These are phyloP conservation scores for Corythaeola cristata DNA, from an alignment of 2,113 vertebrate species.

Conservation along the genomic window DNA sequence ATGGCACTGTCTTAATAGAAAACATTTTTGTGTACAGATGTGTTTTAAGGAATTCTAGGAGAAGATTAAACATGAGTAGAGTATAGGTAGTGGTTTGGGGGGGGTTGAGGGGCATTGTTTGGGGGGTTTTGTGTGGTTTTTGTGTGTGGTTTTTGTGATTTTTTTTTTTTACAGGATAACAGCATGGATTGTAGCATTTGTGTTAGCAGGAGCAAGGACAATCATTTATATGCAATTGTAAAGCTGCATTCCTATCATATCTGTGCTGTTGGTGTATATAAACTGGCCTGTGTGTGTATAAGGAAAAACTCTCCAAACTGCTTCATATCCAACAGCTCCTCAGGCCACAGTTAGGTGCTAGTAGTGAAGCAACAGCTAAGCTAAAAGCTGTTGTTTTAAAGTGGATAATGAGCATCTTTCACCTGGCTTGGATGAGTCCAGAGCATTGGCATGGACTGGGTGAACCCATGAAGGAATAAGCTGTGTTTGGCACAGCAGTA, in stretches of 20 bases:
- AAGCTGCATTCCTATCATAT: not conserved
- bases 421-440: not conserved
- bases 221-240: not conserved
- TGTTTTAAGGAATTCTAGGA: not conserved
- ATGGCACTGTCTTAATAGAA: not conserved
- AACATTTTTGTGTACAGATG: not conserved
- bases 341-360: not conserved
- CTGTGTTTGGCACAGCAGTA: not conserved
- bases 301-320: not conserved
- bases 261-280: not conserved
- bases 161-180: not conserved
- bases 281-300: not conserved
- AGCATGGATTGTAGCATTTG: not conserved
- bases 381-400: not conserved
- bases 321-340: not conserved
- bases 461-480: not conserved
- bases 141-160: not conserved
- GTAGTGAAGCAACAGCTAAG: not conserved
- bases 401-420: not conserved
- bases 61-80: not conserved
- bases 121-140: not conserved
- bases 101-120: not conserved
- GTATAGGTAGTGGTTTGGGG: not conserved
- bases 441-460: not conserved
- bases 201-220: not conserved